Percentiles rank a stretch among this genome's conserved stretches.
phyloP scores from a whole-genome alignment of 2,113 vertebrate species.

The Cavia aperea region DNA sequence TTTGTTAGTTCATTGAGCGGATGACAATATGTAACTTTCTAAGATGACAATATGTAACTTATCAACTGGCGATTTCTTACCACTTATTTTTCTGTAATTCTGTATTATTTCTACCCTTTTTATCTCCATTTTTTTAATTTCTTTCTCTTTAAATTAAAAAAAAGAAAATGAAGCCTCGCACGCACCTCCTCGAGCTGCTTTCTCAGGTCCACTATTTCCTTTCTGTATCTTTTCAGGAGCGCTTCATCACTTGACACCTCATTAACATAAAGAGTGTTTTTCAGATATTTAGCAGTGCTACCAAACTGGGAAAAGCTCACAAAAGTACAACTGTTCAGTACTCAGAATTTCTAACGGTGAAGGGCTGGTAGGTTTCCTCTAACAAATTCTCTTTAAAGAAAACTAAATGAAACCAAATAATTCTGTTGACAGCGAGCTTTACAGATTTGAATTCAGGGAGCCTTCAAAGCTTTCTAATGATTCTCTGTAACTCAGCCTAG shows the following conservation, averaged over 20 bases:
- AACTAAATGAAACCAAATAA: background rate
- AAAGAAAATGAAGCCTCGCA: background rate
- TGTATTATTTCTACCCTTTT: too few relatives aligned
- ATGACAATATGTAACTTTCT: too few relatives aligned
- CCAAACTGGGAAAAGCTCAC: constrained; percentile 83
- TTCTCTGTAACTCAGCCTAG: background rate
- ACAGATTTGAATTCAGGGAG: background rate
- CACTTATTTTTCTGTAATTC: too few relatives aligned
- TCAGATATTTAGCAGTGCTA: constrained; percentile 94
- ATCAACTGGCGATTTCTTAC: too few relatives aligned
- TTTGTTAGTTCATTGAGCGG: too few relatives aligned
- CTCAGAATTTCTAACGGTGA: background rate
- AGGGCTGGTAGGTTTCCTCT: background rate
- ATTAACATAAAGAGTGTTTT: constrained; percentile 95
- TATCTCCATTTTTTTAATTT: too few relatives aligned
- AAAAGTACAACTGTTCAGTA: background rate
- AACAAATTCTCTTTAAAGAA: constrained; percentile 3
- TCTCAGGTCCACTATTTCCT: constrained; percentile 95
- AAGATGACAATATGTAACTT: too few relatives aligned
- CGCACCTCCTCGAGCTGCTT: constrained; percentile 85
- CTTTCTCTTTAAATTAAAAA: too few relatives aligned
- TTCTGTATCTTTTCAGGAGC: constrained; percentile 89
- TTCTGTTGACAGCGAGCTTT: background rate
- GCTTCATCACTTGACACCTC: constrained; percentile 95
- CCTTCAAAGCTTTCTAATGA: background rate